phyloP scores from a whole-genome alignment of 2,888 invertebrate genomes.

The Acronicta aceris region DNA sequence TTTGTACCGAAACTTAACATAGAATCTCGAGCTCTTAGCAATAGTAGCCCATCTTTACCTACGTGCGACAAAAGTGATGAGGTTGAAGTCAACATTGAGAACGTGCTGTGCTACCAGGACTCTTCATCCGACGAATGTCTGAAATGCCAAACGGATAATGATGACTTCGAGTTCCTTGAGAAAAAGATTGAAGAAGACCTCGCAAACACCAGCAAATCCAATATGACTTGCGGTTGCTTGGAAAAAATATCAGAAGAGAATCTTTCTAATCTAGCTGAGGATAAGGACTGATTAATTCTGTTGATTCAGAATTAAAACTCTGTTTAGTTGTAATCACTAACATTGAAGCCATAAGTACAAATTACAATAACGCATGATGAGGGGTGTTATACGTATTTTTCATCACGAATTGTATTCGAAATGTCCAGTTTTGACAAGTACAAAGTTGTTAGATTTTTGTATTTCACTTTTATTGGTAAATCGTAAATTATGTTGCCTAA shows the following conservation, averaged over 20 bases:
- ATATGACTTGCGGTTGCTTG: conserved; percentile 70
- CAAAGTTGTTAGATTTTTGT: conserved; percentile 45
- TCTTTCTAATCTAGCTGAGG: conserved; percentile 74
- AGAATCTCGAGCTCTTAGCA: conserved; percentile 73
- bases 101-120: conserved; percentile 80
- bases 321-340: conserved; percentile 43
- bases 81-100: conserved; percentile 82
- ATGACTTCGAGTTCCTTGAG: conserved; percentile 81
- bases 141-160: conserved; percentile 72
- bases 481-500: conserved; percentile 51
- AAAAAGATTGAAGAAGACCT: conserved; percentile 79
- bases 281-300: conserved; percentile 62
- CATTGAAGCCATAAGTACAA: conserved; percentile 61
- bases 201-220: conserved; percentile 60
- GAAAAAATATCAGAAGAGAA: conserved; percentile 85
- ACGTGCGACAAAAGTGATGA: conserved; percentile 67
- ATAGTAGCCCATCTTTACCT: conserved; percentile 76
- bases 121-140: conserved; percentile 84
- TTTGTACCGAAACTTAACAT: conserved; percentile 62
- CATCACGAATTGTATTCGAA: conserved; percentile 16
- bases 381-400: conserved; percentile 5
- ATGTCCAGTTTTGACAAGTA: conserved; percentile 52
- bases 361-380: conserved; percentile 43
- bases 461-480: conserved; percentile 31
- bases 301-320: conserved; percentile 54